Base-by-base conservation (phyloP, 2,113 vertebrate genomes). In the Centrocercus urophasianus region DNA sequence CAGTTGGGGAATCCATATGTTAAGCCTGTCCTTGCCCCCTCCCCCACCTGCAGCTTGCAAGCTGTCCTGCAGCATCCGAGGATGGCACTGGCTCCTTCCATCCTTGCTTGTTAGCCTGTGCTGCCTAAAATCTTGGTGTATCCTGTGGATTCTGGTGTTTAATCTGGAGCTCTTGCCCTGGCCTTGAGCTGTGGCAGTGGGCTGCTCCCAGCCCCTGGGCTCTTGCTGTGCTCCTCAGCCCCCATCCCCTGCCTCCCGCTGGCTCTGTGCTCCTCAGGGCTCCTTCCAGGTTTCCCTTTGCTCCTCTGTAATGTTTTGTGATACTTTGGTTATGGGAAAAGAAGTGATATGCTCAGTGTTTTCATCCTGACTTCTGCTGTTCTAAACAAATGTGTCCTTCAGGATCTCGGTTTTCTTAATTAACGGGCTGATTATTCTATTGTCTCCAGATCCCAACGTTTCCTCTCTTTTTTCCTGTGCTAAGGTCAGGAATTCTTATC, bases 391-490 rank as follows among this genome's bases (percentile, higher is more conserved):
- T 2, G 1, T 19, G 52, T 48, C 74, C 91, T 57, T 73, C 82
- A 28, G 67, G 47, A 16, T 77, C 52, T 86, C 76, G 59, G 95
- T 88, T 71, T 21, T 17, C 63, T 66, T 88, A 61, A 88, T 96
- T 85, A 93, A 47, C 42, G 38, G 32, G 42, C 80, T 88, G 80
- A 86, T 93, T 83, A 86, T 67, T 89, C 57, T 36, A 34, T 96
- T 96, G 70, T 96, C 90, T 94, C 30, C 77, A 67, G 61, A 57
- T 90, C 80, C 82, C 64, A 63, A 14, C 2, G 6, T 40, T 95
- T 96, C 93, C 95, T 94, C 81, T 72, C 73, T 78, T 34, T 94
- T 90, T 95, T 95, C 95, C 95, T 95, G 93, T 88, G 83, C 81
- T 67, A 43, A 69, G 80, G 86, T 80, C 91, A 92, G 93, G 84